phyloP scores from a whole-genome alignment of 92 coral and sea anemone genomes.

The Chrysogorgia sp. region DNA sequence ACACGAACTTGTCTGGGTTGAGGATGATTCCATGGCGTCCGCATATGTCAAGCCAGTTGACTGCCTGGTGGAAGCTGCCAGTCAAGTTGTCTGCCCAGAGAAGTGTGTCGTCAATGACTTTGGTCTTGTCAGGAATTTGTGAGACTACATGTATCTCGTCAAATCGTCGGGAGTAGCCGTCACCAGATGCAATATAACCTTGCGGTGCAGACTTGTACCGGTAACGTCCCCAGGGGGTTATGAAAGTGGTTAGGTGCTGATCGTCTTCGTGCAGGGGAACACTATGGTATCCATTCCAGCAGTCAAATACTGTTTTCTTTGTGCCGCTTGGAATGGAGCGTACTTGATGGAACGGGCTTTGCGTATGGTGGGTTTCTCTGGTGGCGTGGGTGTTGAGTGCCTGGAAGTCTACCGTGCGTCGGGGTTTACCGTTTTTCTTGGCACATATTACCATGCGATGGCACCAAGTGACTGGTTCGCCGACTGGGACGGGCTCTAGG shows the following conservation, averaged over 20 bases:
- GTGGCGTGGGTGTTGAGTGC: too few species aligned
- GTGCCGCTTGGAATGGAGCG: constrained; percentile 33
- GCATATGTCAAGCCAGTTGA: too few species aligned
- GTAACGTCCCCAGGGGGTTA: constrained; percentile 69
- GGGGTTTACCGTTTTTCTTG: too few species aligned
- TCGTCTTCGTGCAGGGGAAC: constrained; percentile 60
- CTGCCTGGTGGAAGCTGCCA: constrained; percentile 22
- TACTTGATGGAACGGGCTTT: constrained; percentile 15
- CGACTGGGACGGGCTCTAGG: constrained; percentile 44
- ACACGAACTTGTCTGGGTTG: too few species aligned
- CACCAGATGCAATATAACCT: constrained; percentile 62
- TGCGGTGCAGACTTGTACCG: constrained; percentile 74
- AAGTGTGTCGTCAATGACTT: constrained; percentile 8
- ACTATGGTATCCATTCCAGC: constrained; percentile 31
- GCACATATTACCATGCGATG: constrained; percentile 46
- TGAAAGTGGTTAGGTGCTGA: constrained; percentile 67
- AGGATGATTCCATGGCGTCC: too few species aligned
- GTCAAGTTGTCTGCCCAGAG: constrained; percentile 7
- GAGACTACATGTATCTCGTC: constrained; percentile 67
- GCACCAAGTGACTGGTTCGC: constrained; percentile 38
- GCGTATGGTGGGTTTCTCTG: constrained; percentile 60
- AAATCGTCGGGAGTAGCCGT: constrained; percentile 59
- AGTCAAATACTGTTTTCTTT: constrained; percentile 1
- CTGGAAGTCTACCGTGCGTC: constrained; percentile 16
- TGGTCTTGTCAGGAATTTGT: constrained; percentile 7